Conservation (phyloP, 23 tunicate genomes). For the Diplosoma virens region DNA sequence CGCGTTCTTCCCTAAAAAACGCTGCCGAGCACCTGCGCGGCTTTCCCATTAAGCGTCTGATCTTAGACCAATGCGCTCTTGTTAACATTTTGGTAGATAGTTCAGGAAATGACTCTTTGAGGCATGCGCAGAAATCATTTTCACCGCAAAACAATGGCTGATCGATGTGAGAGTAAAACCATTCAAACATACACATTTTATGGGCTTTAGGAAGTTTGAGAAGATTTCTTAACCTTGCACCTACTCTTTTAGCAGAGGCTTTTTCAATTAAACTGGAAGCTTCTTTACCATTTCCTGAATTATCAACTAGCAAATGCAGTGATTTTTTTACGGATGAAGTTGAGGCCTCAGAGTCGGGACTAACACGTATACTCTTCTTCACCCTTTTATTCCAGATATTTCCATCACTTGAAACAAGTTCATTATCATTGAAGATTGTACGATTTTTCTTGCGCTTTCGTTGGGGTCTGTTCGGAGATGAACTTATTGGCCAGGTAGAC, state of each 20-base stretch:
- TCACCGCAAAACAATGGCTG: conserved; percentile 59
- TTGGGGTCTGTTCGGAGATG: conserved; percentile 55
- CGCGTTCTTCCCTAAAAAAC: conserved; percentile 77
- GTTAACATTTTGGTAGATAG: conserved; percentile 55
- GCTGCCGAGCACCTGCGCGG: conserved; percentile 89
- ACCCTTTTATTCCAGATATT: conserved; percentile 15
- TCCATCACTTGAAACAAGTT: conserved; percentile 45
- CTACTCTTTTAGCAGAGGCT: conserved; percentile 58
- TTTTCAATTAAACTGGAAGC: conserved; percentile 15
- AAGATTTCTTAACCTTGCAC: conserved; percentile 57
- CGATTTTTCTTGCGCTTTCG: conserved; percentile 57
- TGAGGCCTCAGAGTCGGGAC: background rate
- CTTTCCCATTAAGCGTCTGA: conserved; percentile 81
- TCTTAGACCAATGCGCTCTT: conserved; percentile 89
- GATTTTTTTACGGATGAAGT: background rate
- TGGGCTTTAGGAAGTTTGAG: conserved; percentile 91
- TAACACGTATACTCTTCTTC: background rate
- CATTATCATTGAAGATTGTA: conserved; percentile 64
- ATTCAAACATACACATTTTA: conserved; percentile 91
- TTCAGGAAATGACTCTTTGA: conserved; percentile 87
- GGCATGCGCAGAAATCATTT: conserved; percentile 77
- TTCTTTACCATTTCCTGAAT: background rate
- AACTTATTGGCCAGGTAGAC: conserved; percentile 6
- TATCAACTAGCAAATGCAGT: background rate
- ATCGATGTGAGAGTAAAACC: conserved; percentile 93